Conservation (phyloP, 2,113 vertebrate genomes). For the Ptilonorhynchus violaceus region DNA sequence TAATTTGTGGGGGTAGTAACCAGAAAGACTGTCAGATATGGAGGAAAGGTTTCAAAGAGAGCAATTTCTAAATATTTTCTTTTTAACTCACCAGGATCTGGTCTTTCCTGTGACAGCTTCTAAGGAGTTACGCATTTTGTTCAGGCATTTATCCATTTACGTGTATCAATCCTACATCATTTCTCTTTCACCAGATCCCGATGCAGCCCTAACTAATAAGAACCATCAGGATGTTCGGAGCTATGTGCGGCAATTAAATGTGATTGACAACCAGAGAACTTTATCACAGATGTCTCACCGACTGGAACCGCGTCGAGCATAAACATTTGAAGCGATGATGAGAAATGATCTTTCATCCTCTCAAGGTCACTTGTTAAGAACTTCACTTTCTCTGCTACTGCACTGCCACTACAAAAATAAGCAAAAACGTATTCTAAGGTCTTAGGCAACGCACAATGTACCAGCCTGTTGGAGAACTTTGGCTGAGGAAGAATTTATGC, state of each 20-base stretch:
- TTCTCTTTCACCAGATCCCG: constrained; percentile 80
- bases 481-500: constrained; percentile 37
- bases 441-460: constrained; percentile 55
- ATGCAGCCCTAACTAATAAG: constrained; percentile 86
- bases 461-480: constrained; percentile 22
- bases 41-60: constrained; percentile 18
- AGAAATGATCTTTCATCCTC: constrained; percentile 53
- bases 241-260: constrained; percentile 92
- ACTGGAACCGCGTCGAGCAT: constrained; percentile 91
- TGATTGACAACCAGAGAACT: constrained; percentile 98
- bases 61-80: not conserved
- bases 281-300: constrained; percentile 94
- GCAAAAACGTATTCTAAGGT: constrained; percentile 55
- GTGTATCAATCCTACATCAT: constrained; percentile 53
- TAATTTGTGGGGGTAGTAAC: constrained; percentile 11
- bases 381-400: constrained; percentile 67
- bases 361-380: constrained; percentile 69
- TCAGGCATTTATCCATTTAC: constrained; percentile 40
- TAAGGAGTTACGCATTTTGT: not conserved
- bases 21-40: not conserved
- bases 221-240: constrained; percentile 91
- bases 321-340: constrained; percentile 66
- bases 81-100: constrained; percentile 27
- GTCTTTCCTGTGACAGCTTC: constrained; percentile 5
- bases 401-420: constrained; percentile 72